A percentile compares a stretch with the other conserved stretches of the same genome.
phyloP scores from a whole-genome alignment of 2,888 invertebrate genomes.

The Aplocera efformata region DNA sequence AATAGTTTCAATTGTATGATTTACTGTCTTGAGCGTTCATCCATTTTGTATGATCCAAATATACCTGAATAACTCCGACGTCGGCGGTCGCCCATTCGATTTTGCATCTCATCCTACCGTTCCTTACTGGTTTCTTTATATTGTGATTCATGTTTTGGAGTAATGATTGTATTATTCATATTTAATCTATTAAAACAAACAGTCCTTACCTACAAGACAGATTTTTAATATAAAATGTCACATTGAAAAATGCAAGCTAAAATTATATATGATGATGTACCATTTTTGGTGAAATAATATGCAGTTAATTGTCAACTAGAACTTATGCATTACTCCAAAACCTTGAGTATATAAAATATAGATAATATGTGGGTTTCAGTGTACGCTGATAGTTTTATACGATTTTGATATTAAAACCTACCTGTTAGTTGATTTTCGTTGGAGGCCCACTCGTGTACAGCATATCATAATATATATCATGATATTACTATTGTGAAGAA shows the following conservation, averaged over 20 bases:
- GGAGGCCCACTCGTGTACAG: constrained; percentile 12
- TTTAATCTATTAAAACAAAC: constrained; percentile 12
- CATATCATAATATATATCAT: constrained; percentile 30
- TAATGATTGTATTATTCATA: constrained; percentile 16
- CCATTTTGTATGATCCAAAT: no score
- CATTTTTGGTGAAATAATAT: constrained; percentile 1
- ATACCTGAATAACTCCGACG: no score
- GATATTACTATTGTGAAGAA: constrained; percentile 18
- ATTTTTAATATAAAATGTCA: no score
- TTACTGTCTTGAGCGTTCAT: no score
- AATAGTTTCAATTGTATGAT: no score
- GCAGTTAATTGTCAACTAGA: constrained; percentile 1
- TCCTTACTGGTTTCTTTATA: no score
- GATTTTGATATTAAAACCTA: constrained; percentile 32
- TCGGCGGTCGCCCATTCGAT: no score
- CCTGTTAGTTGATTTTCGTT: constrained; percentile 10
- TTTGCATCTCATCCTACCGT: no score
- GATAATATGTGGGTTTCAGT: constrained; percentile 12
- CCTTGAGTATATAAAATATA: constrained; percentile 3
- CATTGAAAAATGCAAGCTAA: no score
- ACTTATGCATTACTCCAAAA: neutral
- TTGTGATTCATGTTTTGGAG: constrained; percentile 20
- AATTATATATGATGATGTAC: constrained; percentile 10
- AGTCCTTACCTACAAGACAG: no score
- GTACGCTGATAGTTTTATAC: constrained; percentile 29